A percentile compares a stretch with the other conserved stretches of the same genome.
phyloP scores from a whole-genome alignment of 2,888 invertebrate species.

The Chironomus tentans region DNA sequence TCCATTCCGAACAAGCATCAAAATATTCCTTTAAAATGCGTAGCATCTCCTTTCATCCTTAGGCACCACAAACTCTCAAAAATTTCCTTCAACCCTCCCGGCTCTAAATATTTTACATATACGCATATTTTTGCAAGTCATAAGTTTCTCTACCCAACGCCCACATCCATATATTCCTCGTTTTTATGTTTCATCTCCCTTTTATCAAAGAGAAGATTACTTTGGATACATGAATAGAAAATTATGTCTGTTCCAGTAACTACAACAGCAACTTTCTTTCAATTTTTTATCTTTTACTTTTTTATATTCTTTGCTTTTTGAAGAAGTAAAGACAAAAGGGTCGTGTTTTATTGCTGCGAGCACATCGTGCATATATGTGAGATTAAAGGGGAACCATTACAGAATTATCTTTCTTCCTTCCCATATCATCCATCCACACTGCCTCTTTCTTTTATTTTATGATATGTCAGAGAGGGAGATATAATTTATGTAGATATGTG shows the following conservation, averaged over 20 bases:
- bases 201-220: neutral
- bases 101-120: neutral
- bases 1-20: no score
- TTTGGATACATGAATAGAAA: constrained; percentile 17
- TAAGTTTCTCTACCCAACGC: neutral
- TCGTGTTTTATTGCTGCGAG: constrained; percentile 18
- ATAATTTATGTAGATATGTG: neutral
- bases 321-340: constrained; percentile 2
- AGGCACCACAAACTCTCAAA: neutral
- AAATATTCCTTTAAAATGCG: no score
- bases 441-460: neutral
- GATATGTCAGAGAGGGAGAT: neutral
- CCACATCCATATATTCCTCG: no score
- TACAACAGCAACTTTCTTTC: neutral
- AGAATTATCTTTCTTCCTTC: constrained; percentile 5
- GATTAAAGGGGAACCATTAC: constrained; percentile 4
- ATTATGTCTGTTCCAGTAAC: constrained; percentile 18
- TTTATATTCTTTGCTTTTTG: neutral
- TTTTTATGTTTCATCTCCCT: no score
- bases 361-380: neutral
- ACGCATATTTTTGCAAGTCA: neutral
- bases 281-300: no score
- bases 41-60: no score
- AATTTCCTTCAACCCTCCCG: neutral
- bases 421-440: neutral